Evolutionary conservation across 2,888 invertebrate genomes (phyloP).

Genomic region (Herminia tarsipennalis): DNA sequence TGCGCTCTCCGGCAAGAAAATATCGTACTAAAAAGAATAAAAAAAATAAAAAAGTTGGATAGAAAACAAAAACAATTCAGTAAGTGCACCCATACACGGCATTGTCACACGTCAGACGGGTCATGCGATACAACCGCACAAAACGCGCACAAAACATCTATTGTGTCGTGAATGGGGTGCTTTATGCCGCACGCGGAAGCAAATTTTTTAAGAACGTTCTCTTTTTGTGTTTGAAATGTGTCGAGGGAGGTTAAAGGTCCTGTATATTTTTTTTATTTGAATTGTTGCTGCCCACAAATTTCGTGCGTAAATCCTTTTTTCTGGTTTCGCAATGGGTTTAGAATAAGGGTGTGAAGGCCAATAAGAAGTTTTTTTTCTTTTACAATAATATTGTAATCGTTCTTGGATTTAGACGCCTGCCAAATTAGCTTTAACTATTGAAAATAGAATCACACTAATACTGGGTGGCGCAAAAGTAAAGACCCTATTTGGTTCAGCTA

Average conservation of each 20-base stretch:
- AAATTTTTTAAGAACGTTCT: constrained; percentile 80
- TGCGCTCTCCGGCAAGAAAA: constrained; percentile 50
- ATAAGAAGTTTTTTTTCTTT: too few relatives aligned
- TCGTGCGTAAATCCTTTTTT: background rate
- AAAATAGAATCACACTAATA: too few relatives aligned
- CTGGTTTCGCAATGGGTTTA: background rate
- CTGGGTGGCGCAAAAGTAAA: too few relatives aligned
- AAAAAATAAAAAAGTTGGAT: constrained; percentile 34
- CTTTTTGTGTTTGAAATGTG: constrained; percentile 59
- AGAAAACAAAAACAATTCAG: constrained; percentile 79
- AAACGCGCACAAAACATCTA: constrained; percentile 71
- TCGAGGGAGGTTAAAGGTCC: constrained; percentile 36
- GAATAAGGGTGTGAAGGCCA: too few relatives aligned
- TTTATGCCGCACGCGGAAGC: constrained; percentile 76
- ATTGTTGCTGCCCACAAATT: constrained; percentile 3
- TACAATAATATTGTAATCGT: too few relatives aligned
- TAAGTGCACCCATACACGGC: constrained; percentile 68
- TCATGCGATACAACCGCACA: constrained; percentile 57
- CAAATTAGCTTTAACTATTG: too few relatives aligned
- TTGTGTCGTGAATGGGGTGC: constrained; percentile 79
- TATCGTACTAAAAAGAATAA: constrained; percentile 45
- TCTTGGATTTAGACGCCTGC: too few relatives aligned
- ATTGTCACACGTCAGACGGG: constrained; percentile 68
- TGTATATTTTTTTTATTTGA: constrained; percentile 19
- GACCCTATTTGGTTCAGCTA: too few relatives aligned